These are phyloP conservation scores for Trichogramma dendrolimi DNA, from an alignment of 2,888 invertebrate genomes.

Conservation along the genomic window DNA sequence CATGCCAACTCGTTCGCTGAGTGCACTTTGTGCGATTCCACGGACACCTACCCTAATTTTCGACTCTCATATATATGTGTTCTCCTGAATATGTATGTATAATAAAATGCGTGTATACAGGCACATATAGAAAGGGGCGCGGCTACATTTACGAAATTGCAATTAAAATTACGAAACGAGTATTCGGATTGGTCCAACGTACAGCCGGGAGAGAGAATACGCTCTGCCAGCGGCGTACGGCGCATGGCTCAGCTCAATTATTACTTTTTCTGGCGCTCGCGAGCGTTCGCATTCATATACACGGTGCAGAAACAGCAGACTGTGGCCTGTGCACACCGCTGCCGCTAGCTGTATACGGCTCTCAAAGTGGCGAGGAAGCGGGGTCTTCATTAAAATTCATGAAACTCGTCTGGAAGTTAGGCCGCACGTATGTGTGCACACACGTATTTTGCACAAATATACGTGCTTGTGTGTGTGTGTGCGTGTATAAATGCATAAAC, in stretches of 20 bases:
- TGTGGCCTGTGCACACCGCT: not conserved
- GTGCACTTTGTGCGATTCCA: not conserved
- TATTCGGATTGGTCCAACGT: conserved; percentile 12
- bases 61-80: too few species aligned
- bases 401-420: conserved; percentile 32
- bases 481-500: too few species aligned
- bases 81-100: too few species aligned
- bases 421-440: conserved; percentile 11
- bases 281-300: not conserved
- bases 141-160: conserved; percentile 22
- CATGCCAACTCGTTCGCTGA: not conserved
- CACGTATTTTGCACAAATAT: too few species aligned
- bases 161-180: conserved; percentile 29
- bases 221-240: not conserved
- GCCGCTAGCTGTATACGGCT: too few species aligned
- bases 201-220: not conserved
- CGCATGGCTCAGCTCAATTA: conserved; percentile 23
- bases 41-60: too few species aligned
- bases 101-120: too few species aligned
- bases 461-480: too few species aligned
- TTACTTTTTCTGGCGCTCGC: conserved; percentile 7
- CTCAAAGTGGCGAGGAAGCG: not conserved
- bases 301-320: not conserved
- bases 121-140: conserved; percentile 4
- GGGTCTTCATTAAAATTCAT: conserved; percentile 37